Evolutionary conservation across 2,113 vertebrate genomes (phyloP).

Genomic region (Hippocampus comes): DNA sequence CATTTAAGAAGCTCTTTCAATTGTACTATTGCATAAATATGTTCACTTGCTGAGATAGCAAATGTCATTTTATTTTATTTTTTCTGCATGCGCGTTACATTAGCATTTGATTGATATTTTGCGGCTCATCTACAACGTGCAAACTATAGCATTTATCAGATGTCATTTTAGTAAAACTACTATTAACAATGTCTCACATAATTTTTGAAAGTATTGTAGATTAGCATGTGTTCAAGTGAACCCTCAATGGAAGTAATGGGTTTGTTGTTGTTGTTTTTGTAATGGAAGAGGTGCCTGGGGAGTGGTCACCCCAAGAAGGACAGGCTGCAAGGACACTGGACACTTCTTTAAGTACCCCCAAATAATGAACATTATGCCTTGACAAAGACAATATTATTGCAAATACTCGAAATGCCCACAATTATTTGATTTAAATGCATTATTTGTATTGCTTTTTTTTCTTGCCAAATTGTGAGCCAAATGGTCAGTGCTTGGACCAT

Average conservation of each 20-base stretch:
- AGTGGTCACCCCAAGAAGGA: neutral
- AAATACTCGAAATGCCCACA: neutral
- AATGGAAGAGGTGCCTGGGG: neutral
- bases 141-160: slow-evolving; percentile 32
- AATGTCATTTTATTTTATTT: neutral
- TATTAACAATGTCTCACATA: neutral
- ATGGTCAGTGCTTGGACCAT: too few species aligned
- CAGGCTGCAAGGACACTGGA: neutral
- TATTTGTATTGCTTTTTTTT: too few species aligned
- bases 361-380: neutral
- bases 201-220: slow-evolving; percentile 43
- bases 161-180: slow-evolving; percentile 4
- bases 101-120: slow-evolving; percentile 24
- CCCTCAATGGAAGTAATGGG: slow-evolving; percentile 19
- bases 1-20: slow-evolving; percentile 29
- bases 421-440: neutral
- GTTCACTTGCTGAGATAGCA: neutral
- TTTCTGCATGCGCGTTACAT: slow-evolving; percentile 22
- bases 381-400: neutral
- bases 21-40: slow-evolving; percentile 15
- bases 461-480: too few species aligned
- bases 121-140: slow-evolving; percentile 15
- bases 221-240: slow-evolving; percentile 26
- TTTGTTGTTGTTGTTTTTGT: neutral
- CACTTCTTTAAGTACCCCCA: neutral